Conservation (phyloP, 2,113 vertebrate genomes). For the Myotis brandtii region DNA sequence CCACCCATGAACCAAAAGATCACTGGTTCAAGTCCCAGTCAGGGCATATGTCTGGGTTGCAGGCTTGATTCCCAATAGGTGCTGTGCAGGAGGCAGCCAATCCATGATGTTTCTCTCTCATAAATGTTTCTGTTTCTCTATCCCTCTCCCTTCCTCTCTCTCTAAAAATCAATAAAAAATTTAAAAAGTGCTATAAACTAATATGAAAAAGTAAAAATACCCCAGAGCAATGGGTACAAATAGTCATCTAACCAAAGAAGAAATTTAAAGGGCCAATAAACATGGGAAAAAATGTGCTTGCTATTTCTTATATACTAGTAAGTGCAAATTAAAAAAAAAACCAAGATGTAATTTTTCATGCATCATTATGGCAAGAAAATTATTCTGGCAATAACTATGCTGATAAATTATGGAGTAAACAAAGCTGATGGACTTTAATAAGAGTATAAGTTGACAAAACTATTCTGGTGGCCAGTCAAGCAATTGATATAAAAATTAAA, state of each 20-base stretch:
- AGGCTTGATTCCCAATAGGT: too few relatives aligned
- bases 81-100: too few relatives aligned
- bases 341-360: background rate
- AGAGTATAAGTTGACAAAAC: background rate
- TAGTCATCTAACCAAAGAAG: background rate
- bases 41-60: too few relatives aligned
- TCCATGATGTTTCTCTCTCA: too few relatives aligned
- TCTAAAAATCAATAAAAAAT: too few relatives aligned
- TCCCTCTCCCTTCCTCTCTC: too few relatives aligned
- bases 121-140: too few relatives aligned
- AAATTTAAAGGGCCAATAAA: background rate
- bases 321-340: background rate
- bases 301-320: background rate
- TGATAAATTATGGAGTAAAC: background rate
- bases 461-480: background rate
- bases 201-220: background rate
- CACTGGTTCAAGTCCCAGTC: too few relatives aligned
- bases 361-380: background rate
- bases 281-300: background rate
- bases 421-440: background rate
- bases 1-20: too few relatives aligned
- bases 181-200: background rate
- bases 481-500: background rate
- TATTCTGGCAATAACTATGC: background rate
- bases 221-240: background rate